Evolutionary conservation across 2,888 invertebrate species (phyloP).

Genomic region (Protonemura montana): DNA sequence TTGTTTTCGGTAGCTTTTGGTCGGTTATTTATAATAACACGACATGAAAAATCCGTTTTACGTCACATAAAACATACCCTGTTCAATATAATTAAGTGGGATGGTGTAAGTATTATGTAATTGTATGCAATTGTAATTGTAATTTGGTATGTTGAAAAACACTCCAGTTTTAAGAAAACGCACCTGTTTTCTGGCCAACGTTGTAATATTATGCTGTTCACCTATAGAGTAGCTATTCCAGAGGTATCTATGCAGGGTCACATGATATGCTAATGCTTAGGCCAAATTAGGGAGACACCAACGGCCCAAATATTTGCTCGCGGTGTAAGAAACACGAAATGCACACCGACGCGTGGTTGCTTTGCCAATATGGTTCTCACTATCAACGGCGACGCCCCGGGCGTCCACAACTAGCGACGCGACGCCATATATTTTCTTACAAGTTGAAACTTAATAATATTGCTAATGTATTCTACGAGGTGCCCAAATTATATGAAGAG

Average conservation of each 20-base stretch:
- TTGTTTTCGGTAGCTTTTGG: not conserved
- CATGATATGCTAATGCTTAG: not conserved
- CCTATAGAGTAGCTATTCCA: too few species aligned
- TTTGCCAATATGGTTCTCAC: not conserved
- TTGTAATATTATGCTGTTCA: too few species aligned
- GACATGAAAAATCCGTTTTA: too few species aligned
- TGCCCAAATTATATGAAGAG: conserved; percentile 12
- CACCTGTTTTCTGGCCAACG: too few species aligned
- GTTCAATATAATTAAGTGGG: too few species aligned
- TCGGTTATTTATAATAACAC: too few species aligned
- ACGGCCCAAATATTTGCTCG: not conserved
- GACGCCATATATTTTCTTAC: not conserved
- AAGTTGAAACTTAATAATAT: not conserved
- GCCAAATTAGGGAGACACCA: not conserved
- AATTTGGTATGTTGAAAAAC: too few species aligned
- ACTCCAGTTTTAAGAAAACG: too few species aligned
- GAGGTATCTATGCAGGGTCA: not conserved
- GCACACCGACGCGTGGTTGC: not conserved
- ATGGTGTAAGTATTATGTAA: too few species aligned
- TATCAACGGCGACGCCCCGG: not conserved
- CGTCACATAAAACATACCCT: too few species aligned
- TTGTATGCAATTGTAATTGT: too few species aligned
- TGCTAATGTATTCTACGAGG: not conserved
- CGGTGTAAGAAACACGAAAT: not conserved
- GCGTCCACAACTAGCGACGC: not conserved